A percentile compares a stretch with the other conserved stretches of the same genome.
Evolutionary conservation across 2,888 invertebrate species (phyloP).

Genomic region (Acheta domesticus): DNA sequence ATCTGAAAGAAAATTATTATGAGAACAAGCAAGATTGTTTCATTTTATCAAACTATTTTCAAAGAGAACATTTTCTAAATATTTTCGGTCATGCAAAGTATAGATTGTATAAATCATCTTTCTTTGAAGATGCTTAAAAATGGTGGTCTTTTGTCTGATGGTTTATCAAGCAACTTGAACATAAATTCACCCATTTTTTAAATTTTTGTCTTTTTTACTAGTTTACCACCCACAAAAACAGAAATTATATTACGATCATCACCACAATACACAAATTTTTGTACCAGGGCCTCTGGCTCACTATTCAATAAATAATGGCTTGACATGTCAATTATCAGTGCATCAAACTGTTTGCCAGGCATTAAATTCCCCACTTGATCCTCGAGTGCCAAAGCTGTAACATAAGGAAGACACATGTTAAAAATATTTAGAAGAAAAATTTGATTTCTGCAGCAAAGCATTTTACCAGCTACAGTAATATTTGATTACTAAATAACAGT

Average conservation of each 20-base stretch:
- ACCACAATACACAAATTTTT: slow-evolving; percentile 74
- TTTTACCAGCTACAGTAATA: too few relatives aligned
- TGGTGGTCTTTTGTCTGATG: too few relatives aligned
- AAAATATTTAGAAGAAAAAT: not conserved
- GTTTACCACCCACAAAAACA: slow-evolving; percentile 71
- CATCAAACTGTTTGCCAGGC: slow-evolving; percentile 83
- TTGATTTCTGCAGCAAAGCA: not conserved
- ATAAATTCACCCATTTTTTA: not conserved
- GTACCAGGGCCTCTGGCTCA: slow-evolving; percentile 55
- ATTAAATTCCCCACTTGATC: slow-evolving; percentile 74
- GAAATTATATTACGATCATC: slow-evolving; percentile 77
- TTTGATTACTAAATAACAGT: too few relatives aligned
- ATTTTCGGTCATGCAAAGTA: too few relatives aligned
- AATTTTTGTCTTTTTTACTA: slow-evolving; percentile 49
- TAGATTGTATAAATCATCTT: too few relatives aligned
- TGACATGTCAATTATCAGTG: slow-evolving; percentile 69
- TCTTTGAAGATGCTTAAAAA: too few relatives aligned
- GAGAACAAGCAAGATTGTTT: too few relatives aligned
- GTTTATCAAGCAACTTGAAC: too few relatives aligned
- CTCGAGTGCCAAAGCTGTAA: slow-evolving; percentile 69
- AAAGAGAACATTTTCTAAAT: too few relatives aligned
- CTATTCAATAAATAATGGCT: too few relatives aligned
- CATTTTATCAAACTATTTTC: too few relatives aligned
- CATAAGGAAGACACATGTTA: slow-evolving; percentile 25
- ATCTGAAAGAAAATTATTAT: too few relatives aligned